A percentile compares a stretch with the other conserved stretches of the same genome.
Evolutionary conservation across 2,797 vertebrate species (phyloP).

Genomic region (Valencia hispanica): DNA sequence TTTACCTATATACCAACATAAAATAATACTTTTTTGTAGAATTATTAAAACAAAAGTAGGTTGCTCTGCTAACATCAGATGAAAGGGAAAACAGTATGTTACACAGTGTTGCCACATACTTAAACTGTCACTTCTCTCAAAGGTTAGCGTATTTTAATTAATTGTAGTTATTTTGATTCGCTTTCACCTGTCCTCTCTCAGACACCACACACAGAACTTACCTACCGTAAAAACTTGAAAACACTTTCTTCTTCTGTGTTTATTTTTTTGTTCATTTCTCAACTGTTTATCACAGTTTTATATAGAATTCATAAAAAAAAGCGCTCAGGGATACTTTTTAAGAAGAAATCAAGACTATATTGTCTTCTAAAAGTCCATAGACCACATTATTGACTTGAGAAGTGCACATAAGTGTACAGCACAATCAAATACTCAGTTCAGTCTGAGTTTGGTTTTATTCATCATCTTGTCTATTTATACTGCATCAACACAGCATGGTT

Average conservation of each 20-base stretch:
- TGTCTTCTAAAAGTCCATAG: background rate
- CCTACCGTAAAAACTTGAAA: slow-evolving; percentile 29
- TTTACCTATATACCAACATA: background rate
- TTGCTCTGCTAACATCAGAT: slow-evolving; percentile 40
- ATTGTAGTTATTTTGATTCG: slow-evolving; percentile 59
- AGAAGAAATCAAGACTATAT: background rate
- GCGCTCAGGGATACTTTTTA: background rate
- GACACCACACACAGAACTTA: slow-evolving; percentile 40
- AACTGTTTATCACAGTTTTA: background rate
- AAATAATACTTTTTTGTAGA: slow-evolving; percentile 33
- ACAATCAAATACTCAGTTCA: background rate
- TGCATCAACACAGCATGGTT: too few relatives aligned
- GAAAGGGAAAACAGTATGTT: slow-evolving; percentile 50
- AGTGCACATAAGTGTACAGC: background rate
- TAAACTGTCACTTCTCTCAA: slow-evolving; percentile 61
- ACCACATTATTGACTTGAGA: slow-evolving; percentile 1
- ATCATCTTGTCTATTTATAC: slow-evolving; percentile 54
- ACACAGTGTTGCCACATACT: slow-evolving; percentile 68
- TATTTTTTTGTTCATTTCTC: slow-evolving; percentile 15
- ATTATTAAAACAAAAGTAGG: slow-evolving; percentile 29
- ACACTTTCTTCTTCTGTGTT: slow-evolving; percentile 19
- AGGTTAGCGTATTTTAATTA: slow-evolving; percentile 57
- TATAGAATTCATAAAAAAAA: slow-evolving; percentile 2
- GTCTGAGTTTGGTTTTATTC: slow-evolving; percentile 17
- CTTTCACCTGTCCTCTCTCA: slow-evolving; percentile 45